phyloP scores from a whole-genome alignment of 2,888 invertebrate genomes.

The Drosophila sordidula region DNA sequence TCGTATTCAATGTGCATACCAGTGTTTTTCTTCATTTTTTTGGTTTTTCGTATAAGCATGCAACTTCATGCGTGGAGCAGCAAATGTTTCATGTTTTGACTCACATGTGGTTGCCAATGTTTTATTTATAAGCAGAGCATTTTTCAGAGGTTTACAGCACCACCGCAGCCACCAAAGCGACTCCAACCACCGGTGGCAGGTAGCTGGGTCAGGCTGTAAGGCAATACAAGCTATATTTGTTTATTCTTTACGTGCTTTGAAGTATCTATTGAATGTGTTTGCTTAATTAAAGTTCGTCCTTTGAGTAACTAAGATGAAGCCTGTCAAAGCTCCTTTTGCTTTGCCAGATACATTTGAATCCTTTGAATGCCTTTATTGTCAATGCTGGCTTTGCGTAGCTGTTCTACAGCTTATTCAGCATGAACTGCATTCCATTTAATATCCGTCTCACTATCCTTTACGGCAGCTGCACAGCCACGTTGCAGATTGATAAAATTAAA shows the following conservation, averaged over 20 bases:
- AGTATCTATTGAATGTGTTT: background rate
- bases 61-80: constrained; percentile 11
- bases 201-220: constrained; percentile 8
- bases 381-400: constrained; percentile 17
- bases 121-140: constrained; percentile 69
- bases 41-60: constrained; percentile 16
- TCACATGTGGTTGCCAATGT: constrained; percentile 59
- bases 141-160: constrained; percentile 19
- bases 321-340: background rate
- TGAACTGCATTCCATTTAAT: constrained; percentile 58
- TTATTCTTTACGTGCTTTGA: background rate
- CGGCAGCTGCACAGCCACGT: constrained; percentile 28
- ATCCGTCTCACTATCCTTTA: constrained; percentile 18
- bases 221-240: constrained; percentile 10
- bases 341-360: constrained; percentile 24
- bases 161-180: background rate
- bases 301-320: background rate
- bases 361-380: constrained; percentile 27
- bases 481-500: constrained; percentile 72
- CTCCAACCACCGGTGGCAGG: constrained; percentile 11
- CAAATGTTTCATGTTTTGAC: constrained; percentile 45
- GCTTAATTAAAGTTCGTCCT: too few species aligned
- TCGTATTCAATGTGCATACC: too few species aligned
- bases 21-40: background rate
- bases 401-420: constrained; percentile 28